Evolutionary conservation across 2,797 vertebrate species (phyloP).

Genomic region (Callimico goeldii): DNA sequence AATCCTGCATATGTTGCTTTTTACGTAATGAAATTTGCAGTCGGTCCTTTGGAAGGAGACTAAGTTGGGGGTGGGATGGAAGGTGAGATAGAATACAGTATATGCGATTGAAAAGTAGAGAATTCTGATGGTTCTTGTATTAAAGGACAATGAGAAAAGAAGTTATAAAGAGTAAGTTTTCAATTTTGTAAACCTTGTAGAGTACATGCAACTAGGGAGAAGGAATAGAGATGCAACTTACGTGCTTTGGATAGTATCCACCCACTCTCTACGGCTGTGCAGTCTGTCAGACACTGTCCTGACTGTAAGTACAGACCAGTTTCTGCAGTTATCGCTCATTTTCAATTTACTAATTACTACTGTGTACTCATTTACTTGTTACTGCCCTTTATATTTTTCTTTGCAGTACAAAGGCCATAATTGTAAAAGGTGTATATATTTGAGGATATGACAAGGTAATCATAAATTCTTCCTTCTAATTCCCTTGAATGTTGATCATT

Average conservation of each 20-base stretch:
- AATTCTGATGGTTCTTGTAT: background rate
- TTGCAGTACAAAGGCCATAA: background rate
- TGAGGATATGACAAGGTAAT: background rate
- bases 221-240: background rate
- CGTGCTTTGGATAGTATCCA: background rate
- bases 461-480: background rate
- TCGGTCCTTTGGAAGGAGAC: background rate
- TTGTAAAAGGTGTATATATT: background rate
- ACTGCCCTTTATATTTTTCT: background rate
- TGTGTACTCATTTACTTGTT: background rate
- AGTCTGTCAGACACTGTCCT: background rate
- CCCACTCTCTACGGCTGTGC: background rate
- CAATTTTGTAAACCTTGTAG: background rate
- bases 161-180: background rate
- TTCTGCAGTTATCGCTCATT: background rate
- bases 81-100: background rate
- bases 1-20: background rate
- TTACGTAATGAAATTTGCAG: background rate
- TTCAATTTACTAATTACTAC: background rate
- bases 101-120: background rate
- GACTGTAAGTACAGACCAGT: background rate
- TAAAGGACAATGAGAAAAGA: background rate
- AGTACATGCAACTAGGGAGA: background rate
- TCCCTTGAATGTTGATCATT: background rate
- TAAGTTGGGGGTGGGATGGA: background rate